Percentiles rank a stretch among this genome's conserved stretches.
Conservation (phyloP, 2,888 invertebrate genomes). For the Hypsopygia costalis region DNA sequence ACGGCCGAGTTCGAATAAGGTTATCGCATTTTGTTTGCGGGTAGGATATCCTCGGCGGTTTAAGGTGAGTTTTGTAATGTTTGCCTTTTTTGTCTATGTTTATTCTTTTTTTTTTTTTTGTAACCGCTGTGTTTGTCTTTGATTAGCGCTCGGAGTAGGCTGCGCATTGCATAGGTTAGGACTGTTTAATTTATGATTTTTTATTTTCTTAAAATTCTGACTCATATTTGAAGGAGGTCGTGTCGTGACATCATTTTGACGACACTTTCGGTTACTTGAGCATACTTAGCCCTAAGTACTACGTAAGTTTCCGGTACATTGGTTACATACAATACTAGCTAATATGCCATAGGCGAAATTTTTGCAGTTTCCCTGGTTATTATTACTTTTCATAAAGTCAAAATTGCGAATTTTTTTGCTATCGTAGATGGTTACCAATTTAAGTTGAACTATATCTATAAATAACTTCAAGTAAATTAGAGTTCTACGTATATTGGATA, state of each 20-base stretch:
- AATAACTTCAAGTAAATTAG: no score
- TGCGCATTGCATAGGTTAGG: constrained; percentile 37
- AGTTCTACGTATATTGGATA: no score
- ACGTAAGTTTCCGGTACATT: no score
- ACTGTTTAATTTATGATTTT: constrained; percentile 23
- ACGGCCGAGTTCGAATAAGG: constrained; percentile 60
- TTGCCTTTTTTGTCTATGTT: constrained; percentile 37
- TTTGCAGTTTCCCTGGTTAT: no score
- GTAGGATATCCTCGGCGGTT: constrained; percentile 56
- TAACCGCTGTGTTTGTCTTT: constrained; percentile 37
- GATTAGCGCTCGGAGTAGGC: constrained; percentile 41
- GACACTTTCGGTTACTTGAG: neutral
- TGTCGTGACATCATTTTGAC: constrained; percentile 27
- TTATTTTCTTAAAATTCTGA: constrained; percentile 33
- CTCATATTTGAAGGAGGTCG: constrained; percentile 18
- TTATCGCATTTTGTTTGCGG: constrained; percentile 60
- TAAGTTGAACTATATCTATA: no score
- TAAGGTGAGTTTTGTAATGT: constrained; percentile 53
- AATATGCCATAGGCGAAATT: no score
- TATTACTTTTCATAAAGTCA: no score
- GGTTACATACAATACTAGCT: no score
- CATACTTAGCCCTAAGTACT: no score
- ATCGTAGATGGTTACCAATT: no score
- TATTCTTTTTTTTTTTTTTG: constrained; percentile 31
- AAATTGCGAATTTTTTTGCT: no score